phyloP scores from a whole-genome alignment of 1,140 invertebrate genomes.

The Nasonia longicornis region DNA sequence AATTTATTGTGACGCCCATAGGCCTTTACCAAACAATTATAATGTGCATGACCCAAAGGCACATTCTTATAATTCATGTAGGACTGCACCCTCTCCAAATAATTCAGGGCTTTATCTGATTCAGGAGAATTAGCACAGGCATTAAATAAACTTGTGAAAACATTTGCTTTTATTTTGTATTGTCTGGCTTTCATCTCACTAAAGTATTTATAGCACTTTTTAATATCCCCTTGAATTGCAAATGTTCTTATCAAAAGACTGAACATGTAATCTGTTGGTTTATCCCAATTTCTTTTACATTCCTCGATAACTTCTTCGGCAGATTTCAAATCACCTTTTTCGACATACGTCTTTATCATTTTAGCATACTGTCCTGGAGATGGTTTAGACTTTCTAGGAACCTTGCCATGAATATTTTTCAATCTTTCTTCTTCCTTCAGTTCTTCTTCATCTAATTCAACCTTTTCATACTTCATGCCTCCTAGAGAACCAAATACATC shows the following conservation, averaged over 20 bases:
- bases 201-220: slow-evolving; percentile 86
- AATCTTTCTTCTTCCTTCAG: slow-evolving; percentile 58
- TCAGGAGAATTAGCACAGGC: slow-evolving; percentile 86
- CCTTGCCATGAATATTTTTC: slow-evolving; percentile 50
- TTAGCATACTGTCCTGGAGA: slow-evolving; percentile 75
- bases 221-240: slow-evolving; percentile 83
- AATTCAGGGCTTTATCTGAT: slow-evolving; percentile 71
- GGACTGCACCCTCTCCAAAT: slow-evolving; percentile 71
- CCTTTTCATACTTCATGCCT: slow-evolving; percentile 49
- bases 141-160: slow-evolving; percentile 89
- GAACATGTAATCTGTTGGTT: slow-evolving; percentile 83
- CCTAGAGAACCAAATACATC: slow-evolving; percentile 64
- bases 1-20: slow-evolving; percentile 86
- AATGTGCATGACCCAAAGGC: slow-evolving; percentile 81
- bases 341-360: slow-evolving; percentile 77
- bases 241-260: slow-evolving; percentile 84
- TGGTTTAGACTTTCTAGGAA: slow-evolving; percentile 59
- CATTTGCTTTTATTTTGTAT: slow-evolving; percentile 75
- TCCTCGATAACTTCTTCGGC: slow-evolving; percentile 85
- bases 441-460: slow-evolving; percentile 59
- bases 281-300: slow-evolving; percentile 80
- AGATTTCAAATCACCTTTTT: slow-evolving; percentile 74
- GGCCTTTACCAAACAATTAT: slow-evolving; percentile 91
- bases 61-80: slow-evolving; percentile 72
- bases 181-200: slow-evolving; percentile 84